Evolutionary conservation across 2,797 vertebrate genomes (phyloP).

Genomic region (Podargus strigoides): DNA sequence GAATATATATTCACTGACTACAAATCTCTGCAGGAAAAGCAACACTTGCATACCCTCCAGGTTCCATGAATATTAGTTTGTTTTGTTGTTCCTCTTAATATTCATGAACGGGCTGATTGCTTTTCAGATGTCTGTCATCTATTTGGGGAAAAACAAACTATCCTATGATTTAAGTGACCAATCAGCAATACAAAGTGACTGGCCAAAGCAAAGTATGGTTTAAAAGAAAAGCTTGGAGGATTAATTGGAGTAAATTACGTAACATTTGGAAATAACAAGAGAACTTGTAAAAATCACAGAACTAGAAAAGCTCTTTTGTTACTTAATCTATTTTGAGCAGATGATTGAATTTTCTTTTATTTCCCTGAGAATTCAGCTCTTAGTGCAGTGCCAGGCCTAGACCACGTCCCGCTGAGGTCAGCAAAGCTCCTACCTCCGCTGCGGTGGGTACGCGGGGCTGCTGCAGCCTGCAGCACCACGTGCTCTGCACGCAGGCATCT

Average conservation of each 20-base stretch:
- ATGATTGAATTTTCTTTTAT: not conserved
- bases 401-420: fast-evolving
- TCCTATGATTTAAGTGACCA: not conserved
- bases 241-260: not conserved
- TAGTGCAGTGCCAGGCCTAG: not conserved
- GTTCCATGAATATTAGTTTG: not conserved
- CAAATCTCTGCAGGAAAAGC: not conserved
- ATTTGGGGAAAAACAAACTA: not conserved
- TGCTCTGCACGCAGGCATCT: not conserved
- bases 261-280: not conserved
- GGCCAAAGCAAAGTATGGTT: not conserved
- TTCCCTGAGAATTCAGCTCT: not conserved
- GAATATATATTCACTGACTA: not conserved
- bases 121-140: not conserved
- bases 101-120: not conserved
- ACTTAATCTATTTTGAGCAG: not conserved
- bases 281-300: not conserved
- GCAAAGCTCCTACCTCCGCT: not conserved
- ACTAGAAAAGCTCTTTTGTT: not conserved
- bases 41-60: not conserved
- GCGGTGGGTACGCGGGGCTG: not conserved
- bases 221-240: not conserved
- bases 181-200: not conserved
- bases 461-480: not conserved
- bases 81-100: not conserved